Percentiles rank a stretch among this genome's conserved stretches.
phyloP scores from a whole-genome alignment of 2,888 invertebrate species.

The Dromius quadrimaculatus region DNA sequence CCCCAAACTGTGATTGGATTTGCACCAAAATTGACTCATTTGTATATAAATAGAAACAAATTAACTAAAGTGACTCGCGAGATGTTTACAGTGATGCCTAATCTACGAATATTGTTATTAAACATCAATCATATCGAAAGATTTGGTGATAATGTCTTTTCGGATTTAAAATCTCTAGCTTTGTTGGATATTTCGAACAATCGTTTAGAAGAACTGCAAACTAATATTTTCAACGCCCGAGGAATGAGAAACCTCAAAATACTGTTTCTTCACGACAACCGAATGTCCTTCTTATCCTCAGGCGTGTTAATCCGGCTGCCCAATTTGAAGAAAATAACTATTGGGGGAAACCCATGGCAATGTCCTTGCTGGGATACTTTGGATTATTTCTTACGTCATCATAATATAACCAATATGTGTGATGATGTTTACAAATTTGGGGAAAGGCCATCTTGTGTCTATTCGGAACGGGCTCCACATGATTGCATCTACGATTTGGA shows the following conservation, averaged over 20 bases:
- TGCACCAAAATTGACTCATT: constrained; percentile 30
- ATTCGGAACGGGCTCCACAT: constrained; percentile 9
- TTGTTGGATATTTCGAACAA: constrained; percentile 45
- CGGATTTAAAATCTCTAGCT: constrained; percentile 16
- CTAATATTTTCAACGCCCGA: constrained; percentile 34
- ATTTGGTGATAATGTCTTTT: constrained; percentile 32
- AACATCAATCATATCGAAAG: constrained; percentile 36
- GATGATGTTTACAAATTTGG: constrained; percentile 30
- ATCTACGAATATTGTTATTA: constrained; percentile 20
- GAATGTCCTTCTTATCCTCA: constrained; percentile 23
- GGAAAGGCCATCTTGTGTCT: constrained; percentile 35
- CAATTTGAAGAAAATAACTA: constrained; percentile 39
- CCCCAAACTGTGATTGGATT: constrained; percentile 39
- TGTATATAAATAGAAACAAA: constrained; percentile 44
- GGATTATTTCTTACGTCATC: constrained; percentile 16
- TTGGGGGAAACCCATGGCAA: constrained; percentile 50
- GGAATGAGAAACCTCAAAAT: constrained; percentile 4
- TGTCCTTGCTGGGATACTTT: constrained; percentile 44
- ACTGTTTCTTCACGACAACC: constrained; percentile 40
- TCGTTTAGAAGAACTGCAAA: constrained; percentile 30
- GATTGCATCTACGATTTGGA: constrained; percentile 47
- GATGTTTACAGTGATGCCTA: constrained; percentile 37
- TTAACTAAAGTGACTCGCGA: constrained; percentile 31
- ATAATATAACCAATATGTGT: constrained; percentile 41
- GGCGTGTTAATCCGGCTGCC: constrained; percentile 34